Evolutionary conservation across 1,140 invertebrate species (phyloP).

Genomic region (Drosophila setifemur): DNA sequence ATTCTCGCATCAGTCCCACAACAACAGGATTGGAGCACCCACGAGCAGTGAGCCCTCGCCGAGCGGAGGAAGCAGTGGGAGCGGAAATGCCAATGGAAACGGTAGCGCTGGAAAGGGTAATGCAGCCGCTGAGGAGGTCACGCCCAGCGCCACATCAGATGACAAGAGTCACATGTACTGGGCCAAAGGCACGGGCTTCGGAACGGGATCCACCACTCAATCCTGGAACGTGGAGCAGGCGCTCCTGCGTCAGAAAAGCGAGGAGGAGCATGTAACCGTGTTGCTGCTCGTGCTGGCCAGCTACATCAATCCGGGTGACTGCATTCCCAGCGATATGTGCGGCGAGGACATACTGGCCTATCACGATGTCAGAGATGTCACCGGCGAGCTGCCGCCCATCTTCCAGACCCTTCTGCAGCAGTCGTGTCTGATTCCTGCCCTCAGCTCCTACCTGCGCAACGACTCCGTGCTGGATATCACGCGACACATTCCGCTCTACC

Average conservation of each 20-base stretch:
- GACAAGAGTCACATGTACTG: conserved; percentile 95
- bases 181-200: conserved; percentile 97
- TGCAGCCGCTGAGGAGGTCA: conserved; percentile 35
- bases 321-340: conserved; percentile 84
- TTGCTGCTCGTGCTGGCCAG: conserved; percentile 91
- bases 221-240: conserved; percentile 98
- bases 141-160: conserved; percentile 83
- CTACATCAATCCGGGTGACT: conserved; percentile 91
- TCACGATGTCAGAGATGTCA: conserved; percentile 77
- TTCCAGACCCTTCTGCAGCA: conserved; percentile 90
- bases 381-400: conserved; percentile 85
- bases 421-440: conserved; percentile 93
- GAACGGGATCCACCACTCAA: conserved; percentile 96
- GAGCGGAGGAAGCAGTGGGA: conserved; percentile 42
- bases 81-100: conserved; percentile 22
- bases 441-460: conserved; percentile 95
- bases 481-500: conserved; percentile 95
- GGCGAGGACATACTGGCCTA: conserved; percentile 76
- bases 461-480: conserved; percentile 98
- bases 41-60: conserved; percentile 54
- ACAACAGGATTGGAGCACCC: conserved; percentile 61
- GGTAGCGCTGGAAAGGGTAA: conserved; percentile 15
- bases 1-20: conserved; percentile 90
- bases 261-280: conserved; percentile 96
- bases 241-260: conserved; percentile 92